Conservation (phyloP, 2,888 invertebrate species). For the Halictus quadricinctus region DNA sequence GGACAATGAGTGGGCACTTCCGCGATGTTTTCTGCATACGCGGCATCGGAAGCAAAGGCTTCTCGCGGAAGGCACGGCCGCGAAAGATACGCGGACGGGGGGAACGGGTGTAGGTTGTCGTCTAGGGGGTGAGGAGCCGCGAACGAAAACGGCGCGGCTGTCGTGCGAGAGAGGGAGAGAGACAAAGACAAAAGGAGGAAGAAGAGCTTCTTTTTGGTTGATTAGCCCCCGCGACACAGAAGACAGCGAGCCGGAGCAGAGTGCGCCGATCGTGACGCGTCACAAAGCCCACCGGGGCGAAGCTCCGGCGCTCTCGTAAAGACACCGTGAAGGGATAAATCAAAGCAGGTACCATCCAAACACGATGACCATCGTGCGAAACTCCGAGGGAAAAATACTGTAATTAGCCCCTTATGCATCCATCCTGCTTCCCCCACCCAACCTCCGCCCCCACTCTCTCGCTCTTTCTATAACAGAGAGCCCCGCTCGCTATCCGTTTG, state of each 20-base stretch:
- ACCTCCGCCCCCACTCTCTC: not conserved
- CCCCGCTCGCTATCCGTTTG: not conserved
- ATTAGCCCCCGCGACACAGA: constrained; percentile 70
- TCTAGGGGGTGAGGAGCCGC: constrained; percentile 16
- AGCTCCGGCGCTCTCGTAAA: constrained; percentile 23
- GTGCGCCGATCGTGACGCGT: constrained; percentile 51
- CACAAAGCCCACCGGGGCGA: constrained; percentile 63
- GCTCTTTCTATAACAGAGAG: not conserved
- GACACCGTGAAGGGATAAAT: constrained; percentile 58
- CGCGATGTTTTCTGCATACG: constrained; percentile 77
- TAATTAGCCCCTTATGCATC: constrained; percentile 73
- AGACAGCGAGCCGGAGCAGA: constrained; percentile 33
- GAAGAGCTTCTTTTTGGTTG: constrained; percentile 73
- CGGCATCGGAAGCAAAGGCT: constrained; percentile 71
- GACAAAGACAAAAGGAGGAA: constrained; percentile 45
- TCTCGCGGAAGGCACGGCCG: constrained; percentile 50
- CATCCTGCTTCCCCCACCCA: not conserved
- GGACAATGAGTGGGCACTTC: constrained; percentile 76
- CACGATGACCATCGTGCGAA: constrained; percentile 75
- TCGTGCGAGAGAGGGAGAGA: constrained; percentile 52
- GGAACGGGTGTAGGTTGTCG: not conserved
- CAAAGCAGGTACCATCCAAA: constrained; percentile 74
- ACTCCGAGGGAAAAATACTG: constrained; percentile 65
- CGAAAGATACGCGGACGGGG: constrained; percentile 52
- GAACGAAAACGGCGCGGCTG: constrained; percentile 47